Base-by-base conservation (phyloP, 2,888 invertebrate species). In the Machimus rusticus region DNA sequence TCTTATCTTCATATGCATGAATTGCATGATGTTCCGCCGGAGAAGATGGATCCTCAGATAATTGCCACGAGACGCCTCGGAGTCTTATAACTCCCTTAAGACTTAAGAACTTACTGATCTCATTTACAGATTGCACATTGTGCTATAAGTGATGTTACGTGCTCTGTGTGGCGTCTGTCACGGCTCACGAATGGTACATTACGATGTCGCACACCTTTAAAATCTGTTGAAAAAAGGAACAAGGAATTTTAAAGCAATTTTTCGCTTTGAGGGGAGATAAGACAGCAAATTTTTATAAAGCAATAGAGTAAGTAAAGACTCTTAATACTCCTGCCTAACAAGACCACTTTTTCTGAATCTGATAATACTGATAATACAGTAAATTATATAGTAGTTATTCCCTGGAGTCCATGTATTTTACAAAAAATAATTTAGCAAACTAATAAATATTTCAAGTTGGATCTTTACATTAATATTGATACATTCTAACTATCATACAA, bases 61-160 rank as follows among this genome's bases (percentile, higher is more conserved):
- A 82, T 82, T 82, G 66, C 34, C 57, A 4, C n/a, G 57, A 82
- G 82, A 82, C 82, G 82, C 79, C 79, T 39, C 82, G 57, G 28
- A 81, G 66, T 82, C 82, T 82, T 82, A 82, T 82, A 55, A 81
- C 81, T 81, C 82, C 82, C 82, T 82, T 66, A 82, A 82, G 82
- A 82, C 82, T 82, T 82, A 82, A 82, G 82, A 57, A 82, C 57
- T 82, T 82, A 37, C 82, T 82, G 82, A 82, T 82, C 82, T 82
- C 82, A 66, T 66, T 82, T 82, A 14, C n/a, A 82, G 82, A 82
- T 82, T 82, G 57, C 39, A 82, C 51, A 66, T 82, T 82, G 66
- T 82, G 82, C 57, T 82, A 66, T 82, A 82, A 82, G 82, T 82
- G 82, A 82, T 82, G 82, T 82, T 82, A 82, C 82, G 82, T 82